phyloP scores from a whole-genome alignment of 2,113 vertebrate genomes.

The Bombycilla garrulus region DNA sequence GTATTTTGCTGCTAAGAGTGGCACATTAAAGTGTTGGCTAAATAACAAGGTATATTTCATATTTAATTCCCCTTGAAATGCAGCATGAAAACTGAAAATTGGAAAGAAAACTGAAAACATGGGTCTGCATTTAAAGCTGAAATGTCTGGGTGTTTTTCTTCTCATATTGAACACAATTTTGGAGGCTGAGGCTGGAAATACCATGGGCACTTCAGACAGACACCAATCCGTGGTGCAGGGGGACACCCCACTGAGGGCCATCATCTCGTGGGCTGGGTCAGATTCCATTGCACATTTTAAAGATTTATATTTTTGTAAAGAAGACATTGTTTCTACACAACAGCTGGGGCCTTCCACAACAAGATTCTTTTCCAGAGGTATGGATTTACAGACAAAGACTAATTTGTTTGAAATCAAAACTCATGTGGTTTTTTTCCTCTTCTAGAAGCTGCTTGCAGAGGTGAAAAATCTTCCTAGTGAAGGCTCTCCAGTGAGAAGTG shows the following conservation, averaged over 20 bases:
- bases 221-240: background rate
- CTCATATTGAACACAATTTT: background rate
- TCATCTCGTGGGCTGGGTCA: accelerated
- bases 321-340: background rate
- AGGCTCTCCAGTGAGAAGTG: slow-evolving; percentile 12
- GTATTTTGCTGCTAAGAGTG: background rate
- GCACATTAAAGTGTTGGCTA: background rate
- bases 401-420: background rate
- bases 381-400: background rate
- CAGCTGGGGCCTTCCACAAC: accelerated
- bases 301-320: background rate
- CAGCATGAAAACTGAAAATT: background rate
- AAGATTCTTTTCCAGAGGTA: background rate
- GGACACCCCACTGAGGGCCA: background rate
- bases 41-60: background rate
- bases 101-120: background rate
- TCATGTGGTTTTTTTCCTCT: background rate
- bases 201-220: background rate
- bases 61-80: background rate
- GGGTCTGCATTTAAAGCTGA: background rate
- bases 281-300: background rate
- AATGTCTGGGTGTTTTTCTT: background rate
- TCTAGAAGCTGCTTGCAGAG: background rate
- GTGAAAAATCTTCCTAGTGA: slow-evolving; percentile 18
- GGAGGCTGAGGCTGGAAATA: background rate